Percentiles rank a stretch among this genome's conserved stretches.
phyloP scores from a whole-genome alignment of 2,888 invertebrate species.

The Gnatocerus cornutus region DNA sequence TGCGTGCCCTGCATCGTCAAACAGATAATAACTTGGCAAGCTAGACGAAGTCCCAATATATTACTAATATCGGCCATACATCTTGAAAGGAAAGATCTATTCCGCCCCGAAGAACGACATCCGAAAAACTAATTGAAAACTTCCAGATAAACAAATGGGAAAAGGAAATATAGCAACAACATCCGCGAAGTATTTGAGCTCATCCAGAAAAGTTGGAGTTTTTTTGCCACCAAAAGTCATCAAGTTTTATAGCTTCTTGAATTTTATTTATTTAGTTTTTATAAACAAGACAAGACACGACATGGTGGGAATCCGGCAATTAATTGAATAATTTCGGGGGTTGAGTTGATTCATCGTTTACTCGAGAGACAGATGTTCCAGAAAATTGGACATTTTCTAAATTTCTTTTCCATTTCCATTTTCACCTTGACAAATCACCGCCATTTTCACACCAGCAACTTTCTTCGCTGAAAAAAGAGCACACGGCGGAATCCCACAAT shows the following conservation, averaged over 20 bases:
- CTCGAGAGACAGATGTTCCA: slow-evolving; percentile 17
- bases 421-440: slow-evolving; percentile 15
- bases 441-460: neutral
- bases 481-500: neutral
- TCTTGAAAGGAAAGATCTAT: slow-evolving; percentile 21
- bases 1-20: slow-evolving; percentile 64
- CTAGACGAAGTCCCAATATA: slow-evolving; percentile 47
- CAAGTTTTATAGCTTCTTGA: too few relatives aligned
- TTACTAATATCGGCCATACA: slow-evolving; percentile 45
- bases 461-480: neutral
- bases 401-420: slow-evolving; percentile 17
- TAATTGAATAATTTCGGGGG: slow-evolving; percentile 17
- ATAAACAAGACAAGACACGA: neutral
- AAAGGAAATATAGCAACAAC: neutral
- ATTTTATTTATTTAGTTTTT: too few relatives aligned
- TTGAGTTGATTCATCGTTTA: slow-evolving; percentile 14
- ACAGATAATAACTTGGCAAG: slow-evolving; percentile 61
- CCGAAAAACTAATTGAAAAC: slow-evolving; percentile 40
- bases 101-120: neutral
- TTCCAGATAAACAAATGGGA: slow-evolving; percentile 18
- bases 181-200: neutral
- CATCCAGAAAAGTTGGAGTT: too few relatives aligned
- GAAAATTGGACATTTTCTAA: slow-evolving; percentile 12
- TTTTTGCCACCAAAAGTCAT: too few relatives aligned
- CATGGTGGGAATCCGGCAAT: neutral